phyloP scores from a whole-genome alignment of 53 echinoderm and acorn worm genomes.

The Actinopyga echinites region DNA sequence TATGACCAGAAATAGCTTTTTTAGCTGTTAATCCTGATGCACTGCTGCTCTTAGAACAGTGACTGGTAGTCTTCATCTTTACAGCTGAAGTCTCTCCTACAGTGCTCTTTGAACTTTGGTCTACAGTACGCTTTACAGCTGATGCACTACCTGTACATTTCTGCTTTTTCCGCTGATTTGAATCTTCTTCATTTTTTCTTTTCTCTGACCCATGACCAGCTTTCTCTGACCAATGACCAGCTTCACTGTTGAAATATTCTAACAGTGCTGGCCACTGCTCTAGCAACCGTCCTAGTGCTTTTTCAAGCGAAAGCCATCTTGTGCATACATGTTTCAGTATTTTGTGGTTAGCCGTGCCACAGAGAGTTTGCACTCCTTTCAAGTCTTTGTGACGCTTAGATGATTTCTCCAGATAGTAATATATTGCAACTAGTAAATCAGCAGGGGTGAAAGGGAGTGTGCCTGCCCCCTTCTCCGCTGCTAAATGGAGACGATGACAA shows the following conservation, averaged over 20 bases:
- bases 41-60: too few relatives aligned
- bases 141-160: constrained; percentile 42
- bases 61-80: too few relatives aligned
- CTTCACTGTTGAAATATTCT: constrained; percentile 58
- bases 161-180: constrained; percentile 33
- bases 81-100: constrained; percentile 19
- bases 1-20: too few relatives aligned
- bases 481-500: constrained; percentile 61
- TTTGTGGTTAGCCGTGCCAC: constrained; percentile 28
- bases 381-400: constrained; percentile 57
- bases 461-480: constrained; percentile 58
- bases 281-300: constrained; percentile 38
- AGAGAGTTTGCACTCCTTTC: constrained; percentile 28
- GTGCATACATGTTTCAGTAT: constrained; percentile 47
- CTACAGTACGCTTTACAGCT: neutral
- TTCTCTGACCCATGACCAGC: constrained; percentile 36
- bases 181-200: constrained; percentile 40
- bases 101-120: constrained; percentile 30
- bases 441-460: constrained; percentile 37
- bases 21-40: too few relatives aligned
- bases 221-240: too few relatives aligned
- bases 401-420: constrained; percentile 55
- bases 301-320: constrained; percentile 51
- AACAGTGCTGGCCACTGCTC: constrained; percentile 57
- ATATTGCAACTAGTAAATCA: constrained; percentile 52